phyloP scores from a whole-genome alignment of 1,140 invertebrate genomes.

The Neodiprion virginianus region DNA sequence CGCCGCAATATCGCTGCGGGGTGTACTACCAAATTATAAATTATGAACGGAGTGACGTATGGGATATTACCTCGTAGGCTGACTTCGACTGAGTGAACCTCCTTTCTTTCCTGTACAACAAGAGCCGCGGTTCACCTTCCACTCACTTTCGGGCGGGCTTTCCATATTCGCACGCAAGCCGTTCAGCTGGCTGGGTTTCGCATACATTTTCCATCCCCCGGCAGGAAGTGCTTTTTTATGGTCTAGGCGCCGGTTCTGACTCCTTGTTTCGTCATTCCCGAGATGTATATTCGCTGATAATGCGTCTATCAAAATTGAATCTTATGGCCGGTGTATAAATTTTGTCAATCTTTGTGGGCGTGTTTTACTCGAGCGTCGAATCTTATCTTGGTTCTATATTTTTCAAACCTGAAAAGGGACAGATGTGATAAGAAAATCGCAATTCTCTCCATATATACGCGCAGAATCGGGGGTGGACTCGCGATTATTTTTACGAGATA shows the following conservation, averaged over 20 bases:
- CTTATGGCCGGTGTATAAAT: neutral
- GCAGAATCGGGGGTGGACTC: neutral
- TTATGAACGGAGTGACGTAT: conserved; percentile 5
- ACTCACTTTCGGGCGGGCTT: no score
- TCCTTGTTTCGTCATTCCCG: neutral
- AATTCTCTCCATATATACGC: no score
- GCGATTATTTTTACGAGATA: neutral
- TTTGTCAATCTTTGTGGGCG: neutral
- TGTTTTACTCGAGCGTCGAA: neutral
- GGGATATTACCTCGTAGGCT: neutral
- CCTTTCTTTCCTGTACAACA: neutral
- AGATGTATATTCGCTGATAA: neutral
- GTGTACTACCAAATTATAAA: neutral
- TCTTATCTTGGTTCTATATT: conserved; percentile 4
- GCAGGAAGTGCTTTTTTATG: neutral
- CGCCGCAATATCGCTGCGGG: neutral
- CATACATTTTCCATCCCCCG: neutral
- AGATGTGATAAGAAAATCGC: neutral
- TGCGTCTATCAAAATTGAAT: neutral
- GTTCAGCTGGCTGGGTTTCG: no score
- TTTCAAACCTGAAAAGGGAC: neutral
- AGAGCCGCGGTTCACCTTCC: no score
- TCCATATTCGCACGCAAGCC: no score
- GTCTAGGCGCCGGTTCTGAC: neutral
- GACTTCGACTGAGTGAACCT: neutral